These are phyloP conservation scores for Chiroxiphia lanceolata DNA, from an alignment of 2,797 vertebrate species.

Conservation along the genomic window DNA sequence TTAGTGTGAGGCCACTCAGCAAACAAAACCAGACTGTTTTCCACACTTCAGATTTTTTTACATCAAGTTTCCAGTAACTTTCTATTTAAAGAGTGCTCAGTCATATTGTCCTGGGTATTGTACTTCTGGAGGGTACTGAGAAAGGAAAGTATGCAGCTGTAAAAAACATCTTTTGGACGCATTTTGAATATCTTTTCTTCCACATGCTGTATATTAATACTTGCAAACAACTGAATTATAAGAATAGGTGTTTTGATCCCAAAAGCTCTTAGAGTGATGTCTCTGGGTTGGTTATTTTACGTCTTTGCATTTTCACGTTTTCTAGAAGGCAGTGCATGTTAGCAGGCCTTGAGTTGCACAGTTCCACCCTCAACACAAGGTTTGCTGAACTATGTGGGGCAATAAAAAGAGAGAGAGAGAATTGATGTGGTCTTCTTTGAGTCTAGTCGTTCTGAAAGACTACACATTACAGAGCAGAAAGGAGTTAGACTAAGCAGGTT, in stretches of 20 bases:
- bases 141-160: neutral
- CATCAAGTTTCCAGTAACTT: constrained; percentile 30
- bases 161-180: neutral
- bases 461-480: neutral
- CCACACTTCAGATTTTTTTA: constrained; percentile 29
- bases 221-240: neutral
- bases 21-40: constrained; percentile 65
- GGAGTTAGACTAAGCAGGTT: neutral
- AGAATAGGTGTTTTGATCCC: neutral
- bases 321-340: neutral
- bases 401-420: neutral
- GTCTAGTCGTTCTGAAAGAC: neutral
- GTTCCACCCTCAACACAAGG: neutral
- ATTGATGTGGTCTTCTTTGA: neutral
- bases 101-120: neutral
- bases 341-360: neutral
- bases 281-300: neutral
- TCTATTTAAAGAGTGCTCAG: neutral
- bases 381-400: neutral
- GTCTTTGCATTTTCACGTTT: neutral
- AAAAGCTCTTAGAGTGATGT: neutral
- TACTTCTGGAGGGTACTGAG: neutral
- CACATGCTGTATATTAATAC: neutral
- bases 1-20: constrained; percentile 66
- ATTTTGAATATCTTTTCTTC: neutral